Conservation (phyloP, 2,797 vertebrate species). For the Orestias chungarensis region DNA sequence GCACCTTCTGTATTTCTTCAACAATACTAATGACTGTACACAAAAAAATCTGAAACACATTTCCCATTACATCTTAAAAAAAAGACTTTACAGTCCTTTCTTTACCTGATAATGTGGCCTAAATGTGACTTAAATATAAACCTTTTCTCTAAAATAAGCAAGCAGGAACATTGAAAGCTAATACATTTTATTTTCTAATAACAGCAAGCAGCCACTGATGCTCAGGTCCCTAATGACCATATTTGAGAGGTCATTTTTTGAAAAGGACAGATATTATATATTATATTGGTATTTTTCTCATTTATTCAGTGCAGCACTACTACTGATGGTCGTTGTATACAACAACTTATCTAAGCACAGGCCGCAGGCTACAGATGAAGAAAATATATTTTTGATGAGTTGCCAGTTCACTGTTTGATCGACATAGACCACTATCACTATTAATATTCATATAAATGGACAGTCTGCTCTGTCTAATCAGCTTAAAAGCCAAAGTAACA, state of each 20-base stretch:
- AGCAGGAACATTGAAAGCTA: slow-evolving; percentile 32
- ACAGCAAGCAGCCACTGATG: slow-evolving; percentile 43
- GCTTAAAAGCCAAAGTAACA: slow-evolving; percentile 7
- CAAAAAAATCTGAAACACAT: too few relatives aligned
- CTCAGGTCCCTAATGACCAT: slow-evolving; percentile 53
- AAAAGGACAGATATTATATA: slow-evolving; percentile 45
- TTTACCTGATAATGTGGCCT: too few relatives aligned
- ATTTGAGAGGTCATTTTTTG: slow-evolving; percentile 41
- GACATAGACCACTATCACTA: slow-evolving; percentile 21
- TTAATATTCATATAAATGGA: slow-evolving; percentile 30
- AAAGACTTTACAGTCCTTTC: too few relatives aligned
- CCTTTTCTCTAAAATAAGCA: slow-evolving; percentile 35
- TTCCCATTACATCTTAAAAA: too few relatives aligned
- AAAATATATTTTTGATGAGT: slow-evolving; percentile 46
- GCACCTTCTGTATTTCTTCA: too few relatives aligned
- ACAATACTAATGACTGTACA: too few relatives aligned
- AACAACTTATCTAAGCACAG: slow-evolving; percentile 42
- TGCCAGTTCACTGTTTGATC: slow-evolving; percentile 52
- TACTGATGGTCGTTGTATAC: slow-evolving; percentile 45
- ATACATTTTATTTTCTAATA: too few relatives aligned
- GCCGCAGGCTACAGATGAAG: slow-evolving; percentile 36
- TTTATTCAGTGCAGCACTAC: slow-evolving; percentile 47
- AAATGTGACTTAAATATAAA: slow-evolving; percentile 16
- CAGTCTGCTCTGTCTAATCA: slow-evolving; percentile 32
- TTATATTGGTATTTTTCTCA: slow-evolving; percentile 41